Evolutionary conservation across 2,113 vertebrate species (phyloP).

Genomic region (Scopus umbretta): DNA sequence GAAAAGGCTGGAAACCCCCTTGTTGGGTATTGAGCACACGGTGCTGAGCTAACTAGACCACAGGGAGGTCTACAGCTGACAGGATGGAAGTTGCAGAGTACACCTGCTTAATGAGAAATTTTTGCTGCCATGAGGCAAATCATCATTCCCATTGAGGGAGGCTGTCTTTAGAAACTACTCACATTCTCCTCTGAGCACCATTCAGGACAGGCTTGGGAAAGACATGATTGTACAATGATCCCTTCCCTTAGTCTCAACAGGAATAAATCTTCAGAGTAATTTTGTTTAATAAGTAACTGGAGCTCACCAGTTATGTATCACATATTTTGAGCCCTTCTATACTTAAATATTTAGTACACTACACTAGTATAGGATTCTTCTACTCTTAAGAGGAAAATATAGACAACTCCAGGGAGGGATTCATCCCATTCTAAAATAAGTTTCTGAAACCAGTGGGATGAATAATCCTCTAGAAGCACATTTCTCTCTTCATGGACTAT

Average conservation of each 20-base stretch:
- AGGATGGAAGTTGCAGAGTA: neutral
- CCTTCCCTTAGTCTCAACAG: neutral
- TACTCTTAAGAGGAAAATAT: neutral
- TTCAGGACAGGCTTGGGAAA: neutral
- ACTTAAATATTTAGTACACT: neutral
- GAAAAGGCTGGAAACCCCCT: neutral
- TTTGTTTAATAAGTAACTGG: neutral
- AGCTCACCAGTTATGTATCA: neutral
- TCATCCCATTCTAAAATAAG: neutral
- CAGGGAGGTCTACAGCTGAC: neutral
- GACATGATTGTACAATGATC: rapidly evolving
- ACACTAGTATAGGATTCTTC: neutral
- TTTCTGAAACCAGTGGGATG: neutral
- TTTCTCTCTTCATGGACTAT: neutral
- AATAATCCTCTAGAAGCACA: neutral
- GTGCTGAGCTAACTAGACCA: neutral
- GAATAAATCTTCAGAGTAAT: neutral
- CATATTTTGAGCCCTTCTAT: neutral
- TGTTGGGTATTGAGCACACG: neutral
- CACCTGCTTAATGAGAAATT: neutral
- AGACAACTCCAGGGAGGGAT: neutral
- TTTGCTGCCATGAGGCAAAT: neutral
- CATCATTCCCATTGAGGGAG: neutral
- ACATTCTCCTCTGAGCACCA: rapidly evolving
- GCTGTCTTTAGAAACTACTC: neutral